Evolutionary conservation across 2,888 invertebrate genomes (phyloP).

Genomic region (Panzeria rudis): DNA sequence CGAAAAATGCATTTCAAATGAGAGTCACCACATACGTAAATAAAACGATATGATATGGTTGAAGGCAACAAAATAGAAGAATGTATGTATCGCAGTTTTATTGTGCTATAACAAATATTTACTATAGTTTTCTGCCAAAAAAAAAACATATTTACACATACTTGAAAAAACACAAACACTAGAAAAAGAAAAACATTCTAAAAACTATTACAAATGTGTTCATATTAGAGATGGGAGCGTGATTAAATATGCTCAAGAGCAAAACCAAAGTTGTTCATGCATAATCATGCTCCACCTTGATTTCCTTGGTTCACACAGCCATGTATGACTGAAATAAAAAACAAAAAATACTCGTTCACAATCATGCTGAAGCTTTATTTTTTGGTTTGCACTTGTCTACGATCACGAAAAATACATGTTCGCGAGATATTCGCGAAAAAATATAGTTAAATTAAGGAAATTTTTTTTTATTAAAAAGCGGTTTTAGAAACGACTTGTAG

Average conservation of each 20-base stretch:
- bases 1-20: too few species aligned
- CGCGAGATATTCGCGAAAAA: too few species aligned
- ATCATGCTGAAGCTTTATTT: too few species aligned
- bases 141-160: slow-evolving; percentile 18
- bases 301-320: too few species aligned
- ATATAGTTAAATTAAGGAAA: too few species aligned
- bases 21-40: background rate
- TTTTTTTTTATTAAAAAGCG: too few species aligned
- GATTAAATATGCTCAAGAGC: background rate
- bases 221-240: background rate
- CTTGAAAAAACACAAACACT: slow-evolving; percentile 26
- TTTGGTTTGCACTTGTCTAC: too few species aligned
- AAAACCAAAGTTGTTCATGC: background rate
- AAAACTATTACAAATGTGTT: background rate
- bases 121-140: slow-evolving; percentile 53
- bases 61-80: slow-evolving; percentile 11
- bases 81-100: slow-evolving; percentile 6
- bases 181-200: background rate
- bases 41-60: slow-evolving; percentile 41
- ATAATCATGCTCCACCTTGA: background rate
- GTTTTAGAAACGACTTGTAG: too few species aligned
- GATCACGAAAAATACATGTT: too few species aligned
- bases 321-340: too few species aligned
- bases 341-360: too few species aligned
- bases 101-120: slow-evolving; percentile 57